Percentiles rank a stretch among this genome's conserved stretches.
phyloP scores from a whole-genome alignment of 2,113 vertebrate species.

The Cyprinodon brontotheroides region DNA sequence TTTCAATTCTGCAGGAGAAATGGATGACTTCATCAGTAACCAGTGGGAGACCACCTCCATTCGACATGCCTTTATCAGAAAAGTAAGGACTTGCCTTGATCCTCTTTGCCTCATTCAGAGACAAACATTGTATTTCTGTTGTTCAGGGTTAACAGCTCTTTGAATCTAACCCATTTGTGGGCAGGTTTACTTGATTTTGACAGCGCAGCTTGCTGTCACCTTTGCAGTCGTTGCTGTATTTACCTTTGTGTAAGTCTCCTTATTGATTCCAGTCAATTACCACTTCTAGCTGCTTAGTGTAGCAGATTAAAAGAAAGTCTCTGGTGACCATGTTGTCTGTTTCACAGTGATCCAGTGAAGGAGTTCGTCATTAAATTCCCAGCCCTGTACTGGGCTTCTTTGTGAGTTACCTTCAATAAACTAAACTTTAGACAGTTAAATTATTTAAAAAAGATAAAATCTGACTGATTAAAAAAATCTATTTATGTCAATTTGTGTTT shows the following conservation, averaged over 20 bases:
- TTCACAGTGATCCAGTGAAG: constrained; percentile 77
- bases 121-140: neutral
- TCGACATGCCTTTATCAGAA: constrained; percentile 89
- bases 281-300: neutral
- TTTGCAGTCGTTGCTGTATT: constrained; percentile 87
- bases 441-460: neutral
- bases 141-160: neutral
- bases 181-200: constrained; percentile 92
- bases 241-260: constrained; percentile 81
- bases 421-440: neutral
- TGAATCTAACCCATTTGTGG: constrained; percentile 26
- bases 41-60: constrained; percentile 85
- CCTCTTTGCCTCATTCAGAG: neutral
- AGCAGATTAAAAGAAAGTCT: neutral
- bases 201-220: constrained; percentile 86
- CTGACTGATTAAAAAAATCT: neutral
- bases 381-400: constrained; percentile 86
- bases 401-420: constrained; percentile 80
- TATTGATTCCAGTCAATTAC: constrained; percentile 1
- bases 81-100: constrained; percentile 70
- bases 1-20: constrained; percentile 57
- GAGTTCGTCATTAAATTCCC: constrained; percentile 79
- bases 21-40: constrained; percentile 66
- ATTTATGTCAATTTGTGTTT: neutral
- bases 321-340: constrained; percentile 22